phyloP scores from a whole-genome alignment of 2,888 invertebrate genomes.

The Bedellia somnulentella region DNA sequence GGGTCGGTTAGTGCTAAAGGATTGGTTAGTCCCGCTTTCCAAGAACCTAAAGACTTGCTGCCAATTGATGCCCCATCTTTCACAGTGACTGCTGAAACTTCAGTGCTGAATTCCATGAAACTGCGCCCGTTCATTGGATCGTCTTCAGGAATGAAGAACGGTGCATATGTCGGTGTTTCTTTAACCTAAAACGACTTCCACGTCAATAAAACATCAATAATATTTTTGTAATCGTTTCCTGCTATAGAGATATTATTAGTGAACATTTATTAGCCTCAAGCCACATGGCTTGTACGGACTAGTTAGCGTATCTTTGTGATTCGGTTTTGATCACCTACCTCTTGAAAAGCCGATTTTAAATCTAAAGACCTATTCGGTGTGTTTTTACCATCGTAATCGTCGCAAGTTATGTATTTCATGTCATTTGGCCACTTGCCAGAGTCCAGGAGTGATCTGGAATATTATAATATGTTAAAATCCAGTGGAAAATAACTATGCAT shows the following conservation, averaged over 20 bases:
- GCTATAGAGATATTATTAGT: too few relatives aligned
- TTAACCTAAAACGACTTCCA: slow-evolving; percentile 54
- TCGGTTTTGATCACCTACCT: slow-evolving; percentile 44
- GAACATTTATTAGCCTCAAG: background rate
- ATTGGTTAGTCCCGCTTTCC: slow-evolving; percentile 75
- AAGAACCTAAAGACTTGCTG: slow-evolving; percentile 70
- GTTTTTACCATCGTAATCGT: slow-evolving; percentile 76
- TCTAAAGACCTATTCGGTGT: slow-evolving; percentile 74
- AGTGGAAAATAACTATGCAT: slow-evolving; percentile 31
- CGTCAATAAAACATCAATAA: too few relatives aligned
- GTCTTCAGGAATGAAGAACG: slow-evolving; percentile 63
- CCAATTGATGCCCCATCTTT: slow-evolving; percentile 74
- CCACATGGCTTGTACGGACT: background rate
- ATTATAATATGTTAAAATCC: slow-evolving; percentile 34
- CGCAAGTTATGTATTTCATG: slow-evolving; percentile 74
- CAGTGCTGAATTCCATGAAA: slow-evolving; percentile 75
- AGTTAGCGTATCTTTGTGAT: background rate
- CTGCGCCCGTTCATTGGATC: slow-evolving; percentile 70
- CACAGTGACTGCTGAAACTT: slow-evolving; percentile 70
- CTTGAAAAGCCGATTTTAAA: slow-evolving; percentile 67
- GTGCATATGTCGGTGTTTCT: slow-evolving; percentile 72
- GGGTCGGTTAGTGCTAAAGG: slow-evolving; percentile 67
- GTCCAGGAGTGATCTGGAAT: slow-evolving; percentile 68
- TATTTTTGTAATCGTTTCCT: too few relatives aligned
- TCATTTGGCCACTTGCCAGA: slow-evolving; percentile 74